Evolutionary conservation across 2,888 invertebrate genomes (phyloP), one percentile per base, ranked within the genome.

Genomic region (Norana najaformis): DNA sequence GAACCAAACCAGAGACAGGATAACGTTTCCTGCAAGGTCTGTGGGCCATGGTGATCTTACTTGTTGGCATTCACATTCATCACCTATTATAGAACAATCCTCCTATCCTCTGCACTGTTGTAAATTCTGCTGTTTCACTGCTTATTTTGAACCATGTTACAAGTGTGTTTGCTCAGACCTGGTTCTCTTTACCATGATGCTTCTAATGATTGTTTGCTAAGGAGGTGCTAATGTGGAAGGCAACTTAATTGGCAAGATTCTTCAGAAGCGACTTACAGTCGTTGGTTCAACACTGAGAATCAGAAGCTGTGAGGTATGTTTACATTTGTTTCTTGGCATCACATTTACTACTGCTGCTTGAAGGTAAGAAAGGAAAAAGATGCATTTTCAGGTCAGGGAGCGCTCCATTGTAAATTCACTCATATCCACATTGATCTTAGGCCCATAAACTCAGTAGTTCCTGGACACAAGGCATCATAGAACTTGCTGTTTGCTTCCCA

Each of bases 221-320:
- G 94, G 95, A 90, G 95, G 95, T 30, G 92, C 92, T 18, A 92
- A 92, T 36, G 92, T 94, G 1, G 92, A 93, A 90, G 94, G 94
- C 20, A 93, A 93, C 91, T 88, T 94, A 6, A 91, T 95, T 35
- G 91, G 92, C 16, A 92, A 92, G 89, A 89, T 95, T 41, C 90
- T 95, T 47, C 90, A 93, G 37, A 95, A 95, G 91, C 92, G 95
- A 89, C 92, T 94, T n/a, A 90, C 82, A 30, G 35, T 91, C 18
- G 41, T 90, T 16, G 90, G 89, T 6, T 91, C 91, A n/a, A 90
- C 90, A 82, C 88, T 92, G 90, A 16, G 91, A 93, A 93, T 94
- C 88, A 94, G 95, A 36, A 92, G 93, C 14, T 92, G 91, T 36
- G 92, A 94, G 90, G 92, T 92, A 88, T 85, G 69, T 35, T 30